phyloP scores from a whole-genome alignment of 2,113 vertebrate genomes.

The Setophaga coronata region DNA sequence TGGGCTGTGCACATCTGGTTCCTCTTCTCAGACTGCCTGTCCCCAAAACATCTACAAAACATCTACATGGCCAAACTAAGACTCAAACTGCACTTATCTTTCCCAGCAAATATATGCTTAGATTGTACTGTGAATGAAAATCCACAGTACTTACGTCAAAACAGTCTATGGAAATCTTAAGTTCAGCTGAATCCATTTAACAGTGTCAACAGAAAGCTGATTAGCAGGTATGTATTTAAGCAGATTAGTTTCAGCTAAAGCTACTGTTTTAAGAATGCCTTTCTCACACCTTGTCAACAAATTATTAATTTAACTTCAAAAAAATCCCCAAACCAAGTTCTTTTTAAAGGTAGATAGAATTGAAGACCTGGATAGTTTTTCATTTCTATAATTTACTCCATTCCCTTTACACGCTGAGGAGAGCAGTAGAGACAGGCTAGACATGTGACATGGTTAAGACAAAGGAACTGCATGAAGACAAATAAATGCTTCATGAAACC shows the following conservation, averaged over 20 bases:
- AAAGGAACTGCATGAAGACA: background rate
- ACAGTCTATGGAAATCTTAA: background rate
- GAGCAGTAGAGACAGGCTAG: background rate
- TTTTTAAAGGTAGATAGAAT: background rate
- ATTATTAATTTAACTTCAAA: background rate
- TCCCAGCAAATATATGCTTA: background rate
- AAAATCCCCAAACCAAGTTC: accelerated
- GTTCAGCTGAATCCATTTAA: background rate
- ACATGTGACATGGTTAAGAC: accelerated
- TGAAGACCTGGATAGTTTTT: background rate
- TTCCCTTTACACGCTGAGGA: background rate
- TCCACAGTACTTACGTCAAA: background rate
- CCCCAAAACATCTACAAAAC: background rate
- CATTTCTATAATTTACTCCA: background rate
- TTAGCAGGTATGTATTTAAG: constrained; percentile 15
- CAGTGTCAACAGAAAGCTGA: background rate
- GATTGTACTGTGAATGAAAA: background rate
- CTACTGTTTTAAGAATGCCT: background rate
- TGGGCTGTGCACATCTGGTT: background rate
- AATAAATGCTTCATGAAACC: background rate
- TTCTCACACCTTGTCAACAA: background rate
- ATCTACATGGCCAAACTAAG: background rate
- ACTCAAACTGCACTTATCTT: background rate
- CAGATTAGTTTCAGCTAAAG: background rate
- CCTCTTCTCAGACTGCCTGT: background rate